A percentile compares a stretch with the other conserved stretches of the same genome.
Conservation (phyloP, 2,888 invertebrate genomes). For the Chrysodeixis includens region DNA sequence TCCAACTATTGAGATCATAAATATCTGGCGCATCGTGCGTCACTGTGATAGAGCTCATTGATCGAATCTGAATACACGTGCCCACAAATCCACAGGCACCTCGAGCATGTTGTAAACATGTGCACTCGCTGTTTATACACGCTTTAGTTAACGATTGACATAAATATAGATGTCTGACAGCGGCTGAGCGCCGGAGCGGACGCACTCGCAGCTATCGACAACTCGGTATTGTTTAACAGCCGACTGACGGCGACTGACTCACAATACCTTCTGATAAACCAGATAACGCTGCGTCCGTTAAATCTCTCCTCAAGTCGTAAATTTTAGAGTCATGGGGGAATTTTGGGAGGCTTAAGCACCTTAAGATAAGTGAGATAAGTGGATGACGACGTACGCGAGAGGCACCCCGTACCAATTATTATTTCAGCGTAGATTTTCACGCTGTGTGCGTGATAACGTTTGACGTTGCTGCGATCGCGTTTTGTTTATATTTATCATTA, state of each 20-base stretch:
- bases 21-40: constrained; percentile 59
- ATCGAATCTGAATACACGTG: constrained; percentile 64
- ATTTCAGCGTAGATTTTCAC: constrained; percentile 33
- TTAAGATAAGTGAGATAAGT: constrained; percentile 88
- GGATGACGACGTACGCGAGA: constrained; percentile 68
- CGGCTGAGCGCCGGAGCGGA: constrained; percentile 26
- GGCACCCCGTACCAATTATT: constrained; percentile 75
- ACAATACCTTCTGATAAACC: constrained; percentile 84
- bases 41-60: constrained; percentile 64
- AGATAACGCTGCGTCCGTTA: constrained; percentile 83
- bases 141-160: constrained; percentile 58
- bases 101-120: constrained; percentile 55
- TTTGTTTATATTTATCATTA: constrained; percentile 40
- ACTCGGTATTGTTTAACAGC: constrained; percentile 69
- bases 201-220: constrained; percentile 59
- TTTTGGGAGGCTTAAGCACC: constrained; percentile 87
- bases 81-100: constrained; percentile 53
- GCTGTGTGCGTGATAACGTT: constrained; percentile 28
- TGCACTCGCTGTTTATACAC: constrained; percentile 58
- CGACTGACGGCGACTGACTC: constrained; percentile 74
- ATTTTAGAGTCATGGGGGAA: constrained; percentile 84
- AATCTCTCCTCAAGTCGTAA: constrained; percentile 86
- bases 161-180: constrained; percentile 57
- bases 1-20: constrained; percentile 56
- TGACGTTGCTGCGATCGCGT: constrained; percentile 23